Conservation (phyloP, 2,113 vertebrate species). For the Anthoscopus minutus region DNA sequence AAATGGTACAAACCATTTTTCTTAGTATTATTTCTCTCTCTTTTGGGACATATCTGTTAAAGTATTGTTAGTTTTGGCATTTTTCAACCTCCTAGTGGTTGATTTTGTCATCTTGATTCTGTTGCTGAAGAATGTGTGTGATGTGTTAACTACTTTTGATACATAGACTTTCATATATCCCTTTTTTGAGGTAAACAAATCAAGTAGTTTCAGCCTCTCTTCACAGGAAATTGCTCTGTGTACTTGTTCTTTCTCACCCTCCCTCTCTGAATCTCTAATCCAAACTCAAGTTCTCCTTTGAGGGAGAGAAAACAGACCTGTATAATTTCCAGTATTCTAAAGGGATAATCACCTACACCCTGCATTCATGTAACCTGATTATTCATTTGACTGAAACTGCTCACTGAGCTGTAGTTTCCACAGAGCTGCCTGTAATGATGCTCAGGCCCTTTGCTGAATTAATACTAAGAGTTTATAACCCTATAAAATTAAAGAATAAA, state of each 20-base stretch:
- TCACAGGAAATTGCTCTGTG: neutral
- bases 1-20: neutral
- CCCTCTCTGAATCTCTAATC: neutral
- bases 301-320: neutral
- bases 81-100: neutral
- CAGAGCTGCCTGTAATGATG: neutral
- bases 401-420: neutral
- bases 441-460: neutral
- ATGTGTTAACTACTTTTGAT: neutral
- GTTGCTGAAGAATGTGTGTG: neutral
- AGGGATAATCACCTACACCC: neutral
- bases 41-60: neutral
- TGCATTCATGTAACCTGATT: neutral
- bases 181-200: neutral
- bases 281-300: neutral
- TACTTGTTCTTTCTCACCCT: neutral
- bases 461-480: neutral
- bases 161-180: neutral
- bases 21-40: neutral
- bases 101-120: neutral
- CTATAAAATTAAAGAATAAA: neutral
- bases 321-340: neutral
- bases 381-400: neutral
- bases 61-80: neutral
- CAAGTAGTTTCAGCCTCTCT: neutral